phyloP scores from a whole-genome alignment of 2,113 vertebrate genomes.

The mouse (Mus musculus) region GRCm39 chr12:64410501-64411000 shows the following conservation, averaged over 20 bases:
- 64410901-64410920: constrained; percentile 37
- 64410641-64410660: neutral
- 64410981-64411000: constrained; percentile 31
- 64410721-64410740: constrained; percentile 56
- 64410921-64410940: constrained; percentile 65
- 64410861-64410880: neutral
- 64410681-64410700: constrained; percentile 14
- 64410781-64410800: constrained; percentile 56
- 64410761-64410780: constrained; percentile 42
- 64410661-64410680: neutral
- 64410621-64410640: neutral
- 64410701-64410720: constrained; percentile 39
- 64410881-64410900: neutral
- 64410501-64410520: neutral
- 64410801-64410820: constrained; percentile 3
- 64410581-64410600: neutral
- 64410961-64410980: constrained; percentile 52
- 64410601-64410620: neutral
- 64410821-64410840: constrained; percentile 29
- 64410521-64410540: neutral
- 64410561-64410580: neutral
- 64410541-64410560: neutral
- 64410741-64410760: constrained; percentile 59
- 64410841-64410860: constrained; percentile 35
- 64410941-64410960: constrained; percentile 21